Base-by-base conservation (phyloP, 2,888 invertebrate species). In the Hesperia comma region DNA sequence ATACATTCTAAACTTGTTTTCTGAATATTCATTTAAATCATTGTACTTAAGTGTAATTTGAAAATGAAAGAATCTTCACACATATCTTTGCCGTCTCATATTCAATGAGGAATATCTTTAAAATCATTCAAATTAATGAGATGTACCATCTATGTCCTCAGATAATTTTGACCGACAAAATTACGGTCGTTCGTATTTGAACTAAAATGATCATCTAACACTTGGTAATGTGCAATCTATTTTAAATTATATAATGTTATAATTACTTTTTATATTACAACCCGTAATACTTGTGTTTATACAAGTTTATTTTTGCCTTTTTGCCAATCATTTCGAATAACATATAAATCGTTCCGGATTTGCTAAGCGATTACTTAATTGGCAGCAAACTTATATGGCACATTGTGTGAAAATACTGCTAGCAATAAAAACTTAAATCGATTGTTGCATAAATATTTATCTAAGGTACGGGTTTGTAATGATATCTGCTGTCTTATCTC, bases 361-460 rank as follows among this genome's bases (percentile, higher is more conserved):
- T 37, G 57, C 26, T 37, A 63, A 49, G 56, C 21, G 37, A 63
- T 57, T 40, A 63, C 57, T 51, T 57, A 63, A 63, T 63, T 57
- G 51, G 57, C 57, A 49, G 49, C 55, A 33, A 55, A 63, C 51
- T 57, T 46, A 70, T 66, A 68, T 63, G 32, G 69, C 26, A 40
- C 26, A 64, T 64, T 64, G 63, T 63, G 56, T 49, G 40, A 57
- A 64, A 51, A 64, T 64, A 64, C 51, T n/a, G 51, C 63, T 19
- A 37, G 17, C 37, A 51, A 57, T 64, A 64, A 64, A 64, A 51
- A 17, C 8, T 57, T 49, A 56, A 57, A 57, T 57, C 63, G 57
- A 57, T 63, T 43, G 63, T 63, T 43, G 21, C 21, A 43, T 56
- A 64, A 61, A 69, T 58, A 63, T 53, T 70, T 58, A 66, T 70